Percentiles rank a stretch among this genome's conserved stretches.
Evolutionary conservation across 2,888 invertebrate species (phyloP).

Genomic region (Caenorhabditis wallacei): DNA sequence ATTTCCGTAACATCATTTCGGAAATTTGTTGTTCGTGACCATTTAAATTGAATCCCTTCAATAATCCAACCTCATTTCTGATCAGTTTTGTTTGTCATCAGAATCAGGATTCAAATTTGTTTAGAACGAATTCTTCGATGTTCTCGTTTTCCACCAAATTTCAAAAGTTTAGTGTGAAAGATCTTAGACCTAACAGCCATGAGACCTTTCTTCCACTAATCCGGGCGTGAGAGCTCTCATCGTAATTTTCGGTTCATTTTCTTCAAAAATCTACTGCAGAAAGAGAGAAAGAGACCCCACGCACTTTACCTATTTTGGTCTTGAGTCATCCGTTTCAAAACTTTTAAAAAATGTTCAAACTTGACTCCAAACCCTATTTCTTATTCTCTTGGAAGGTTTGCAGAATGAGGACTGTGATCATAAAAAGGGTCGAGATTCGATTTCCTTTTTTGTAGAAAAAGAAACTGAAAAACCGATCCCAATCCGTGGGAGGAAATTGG

Average conservation of each 20-base stretch:
- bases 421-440: constrained; percentile 9
- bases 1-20: not conserved
- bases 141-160: constrained; percentile 5
- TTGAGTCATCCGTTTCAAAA: constrained; percentile 11
- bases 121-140: not conserved
- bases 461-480: constrained; percentile 1
- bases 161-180: not conserved
- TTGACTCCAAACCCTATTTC: not conserved
- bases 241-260: constrained; percentile 24
- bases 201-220: constrained; percentile 28
- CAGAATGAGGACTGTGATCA: not conserved
- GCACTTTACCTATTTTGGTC: constrained; percentile 55
- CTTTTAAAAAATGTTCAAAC: constrained; percentile 22
- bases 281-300: constrained; percentile 27
- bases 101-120: constrained; percentile 14
- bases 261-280: constrained; percentile 31
- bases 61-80: not conserved
- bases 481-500: constrained; percentile 35
- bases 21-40: not conserved
- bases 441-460: constrained; percentile 13
- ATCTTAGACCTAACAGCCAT: constrained; percentile 25
- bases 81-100: constrained; percentile 27
- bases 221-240: constrained; percentile 32
- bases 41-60: not conserved
- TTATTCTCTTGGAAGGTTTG: not conserved